Evolutionary conservation across 2,888 invertebrate species (phyloP), one percentile per base, ranked within the genome.

Genomic region (Oithona nana): DNA sequence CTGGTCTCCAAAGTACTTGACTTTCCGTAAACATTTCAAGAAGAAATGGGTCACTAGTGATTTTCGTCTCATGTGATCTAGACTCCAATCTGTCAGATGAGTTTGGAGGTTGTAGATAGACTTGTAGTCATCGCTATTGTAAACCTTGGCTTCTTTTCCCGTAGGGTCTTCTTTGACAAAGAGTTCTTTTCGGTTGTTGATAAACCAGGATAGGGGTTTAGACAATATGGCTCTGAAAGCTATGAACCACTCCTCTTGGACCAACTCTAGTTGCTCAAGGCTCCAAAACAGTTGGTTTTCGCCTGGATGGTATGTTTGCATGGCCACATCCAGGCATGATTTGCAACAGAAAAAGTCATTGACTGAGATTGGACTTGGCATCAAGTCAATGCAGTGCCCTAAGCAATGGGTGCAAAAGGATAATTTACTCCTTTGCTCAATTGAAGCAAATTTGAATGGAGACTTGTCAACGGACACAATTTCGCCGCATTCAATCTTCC

Each of bases 351-450:
- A 54, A 3, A 54, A 16, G 24, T 54, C 54, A 49, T 22, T 8
- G 50, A 49, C 20, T 49, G n/a, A 3, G 22, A 26, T 3, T 20
- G 54, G 24, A 20, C 39, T 39, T 54, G 54, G 54, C 13, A 24
- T 24, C 26, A 24, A 26, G 26, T 24, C 54, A 20, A 26, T 20
- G 16, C 3, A 13, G 26, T 20, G 16, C 26, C 3, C 26, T 20
- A 54, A 26, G 54, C 54, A 54, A 54, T 54, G 22, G 20, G 54
- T 24, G 26, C 54, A 54, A n/a, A n/a, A n/a, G n/a, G n/a, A n/a
- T 16, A 54, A 20, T 26, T 6, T 24, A 11, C 24, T 16, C 26
- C 26, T 54, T 20, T 24, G 26, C 20, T 20, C 54, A 54, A 24
- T 26, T 2, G 24, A 26, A 2, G 26, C 24, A 16, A 54, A 20